phyloP scores from a whole-genome alignment of 2,797 vertebrate genomes.

The Neosilurus hyrtlii region DNA sequence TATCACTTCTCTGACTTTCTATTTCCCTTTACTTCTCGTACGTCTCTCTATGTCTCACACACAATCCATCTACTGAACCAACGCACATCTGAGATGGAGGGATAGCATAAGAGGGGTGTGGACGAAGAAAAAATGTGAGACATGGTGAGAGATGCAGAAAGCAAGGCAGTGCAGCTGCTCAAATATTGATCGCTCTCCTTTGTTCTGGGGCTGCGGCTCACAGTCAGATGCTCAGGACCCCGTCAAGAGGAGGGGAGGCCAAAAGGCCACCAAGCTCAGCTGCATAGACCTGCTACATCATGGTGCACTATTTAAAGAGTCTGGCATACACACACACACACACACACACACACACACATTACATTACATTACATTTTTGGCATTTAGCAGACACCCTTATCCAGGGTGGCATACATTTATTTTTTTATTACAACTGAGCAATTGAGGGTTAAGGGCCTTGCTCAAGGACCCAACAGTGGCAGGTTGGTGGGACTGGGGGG shows the following conservation, averaged over 20 bases:
- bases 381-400: no score
- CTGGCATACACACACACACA: slow-evolving; percentile 11
- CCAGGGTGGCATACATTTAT: no score
- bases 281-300: slow-evolving; percentile 26
- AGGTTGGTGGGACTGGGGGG: no score
- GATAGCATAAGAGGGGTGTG: slow-evolving; percentile 22
- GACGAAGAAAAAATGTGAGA: slow-evolving; percentile 9
- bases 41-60: slow-evolving; percentile 16
- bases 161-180: slow-evolving; percentile 41
- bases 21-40: slow-evolving; percentile 4
- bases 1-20: slow-evolving; percentile 34
- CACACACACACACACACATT: slow-evolving; percentile 6
- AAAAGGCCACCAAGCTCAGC: slow-evolving; percentile 60
- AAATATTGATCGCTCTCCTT: slow-evolving; percentile 51
- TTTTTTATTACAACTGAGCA: no score
- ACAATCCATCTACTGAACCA: slow-evolving; percentile 19
- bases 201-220: slow-evolving; percentile 39
- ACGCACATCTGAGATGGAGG: slow-evolving; percentile 25
- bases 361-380: no score
- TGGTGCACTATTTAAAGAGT: slow-evolving; percentile 29
- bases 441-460: no score
- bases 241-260: slow-evolving; percentile 41
- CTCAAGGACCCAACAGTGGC: no score
- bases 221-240: slow-evolving; percentile 53
- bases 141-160: slow-evolving; percentile 17